Percentiles rank a stretch among this genome's conserved stretches.
phyloP scores from a whole-genome alignment of 1,140 invertebrate genomes.

The Anthonomus grandis region DNA sequence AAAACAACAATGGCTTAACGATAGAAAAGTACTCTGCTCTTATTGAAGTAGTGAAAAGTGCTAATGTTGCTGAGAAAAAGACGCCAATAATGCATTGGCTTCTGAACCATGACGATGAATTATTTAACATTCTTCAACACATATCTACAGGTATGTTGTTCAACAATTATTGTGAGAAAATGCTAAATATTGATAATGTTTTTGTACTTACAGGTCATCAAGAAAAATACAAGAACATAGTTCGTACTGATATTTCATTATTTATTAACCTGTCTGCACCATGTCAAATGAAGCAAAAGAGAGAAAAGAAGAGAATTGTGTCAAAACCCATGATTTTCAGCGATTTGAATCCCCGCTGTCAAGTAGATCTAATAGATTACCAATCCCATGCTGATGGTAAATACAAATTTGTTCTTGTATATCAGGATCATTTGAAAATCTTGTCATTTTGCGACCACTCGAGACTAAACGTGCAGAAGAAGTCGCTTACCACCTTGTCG shows the following conservation, averaged over 20 bases:
- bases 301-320: conserved; percentile 31
- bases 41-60: too few relatives aligned
- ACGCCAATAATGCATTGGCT: too few relatives aligned
- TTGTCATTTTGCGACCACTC: conserved; percentile 26
- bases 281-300: conserved; percentile 27
- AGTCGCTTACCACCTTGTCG: conserved; percentile 30
- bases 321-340: conserved; percentile 31
- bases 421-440: conserved; percentile 53
- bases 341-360: conserved; percentile 46
- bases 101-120: too few relatives aligned
- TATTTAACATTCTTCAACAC: too few relatives aligned
- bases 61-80: too few relatives aligned
- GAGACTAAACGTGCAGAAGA: conserved; percentile 30
- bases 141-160: conserved; percentile 1
- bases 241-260: conserved; percentile 9
- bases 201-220: conserved; percentile 26
- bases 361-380: conserved; percentile 53
- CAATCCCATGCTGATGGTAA: conserved; percentile 48
- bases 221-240: conserved; percentile 20
- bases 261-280: conserved; percentile 25
- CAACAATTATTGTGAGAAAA: neutral
- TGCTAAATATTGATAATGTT: neutral
- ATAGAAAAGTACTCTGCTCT: too few relatives aligned
- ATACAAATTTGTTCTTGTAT: conserved; percentile 50
- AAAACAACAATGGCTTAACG: too few relatives aligned